A percentile compares a stretch with the other conserved stretches of the same genome.
phyloP scores from a whole-genome alignment of 2,113 vertebrate genomes.

The Guaruba guarouba region DNA sequence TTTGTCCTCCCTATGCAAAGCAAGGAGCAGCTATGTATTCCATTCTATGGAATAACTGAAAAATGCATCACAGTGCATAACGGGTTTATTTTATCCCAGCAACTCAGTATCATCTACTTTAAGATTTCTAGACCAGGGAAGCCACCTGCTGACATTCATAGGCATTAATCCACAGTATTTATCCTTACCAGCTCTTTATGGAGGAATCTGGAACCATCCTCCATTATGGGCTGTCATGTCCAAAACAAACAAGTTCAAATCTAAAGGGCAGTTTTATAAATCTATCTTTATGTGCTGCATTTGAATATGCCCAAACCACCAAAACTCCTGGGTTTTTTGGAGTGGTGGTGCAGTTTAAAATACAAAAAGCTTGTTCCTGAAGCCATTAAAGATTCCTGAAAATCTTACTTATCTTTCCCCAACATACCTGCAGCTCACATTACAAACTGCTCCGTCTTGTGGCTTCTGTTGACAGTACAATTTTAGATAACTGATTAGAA shows the following conservation, averaged over 20 bases:
- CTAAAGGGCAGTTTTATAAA: not conserved
- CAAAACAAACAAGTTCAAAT: not conserved
- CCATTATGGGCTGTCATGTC: not conserved
- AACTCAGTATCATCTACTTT: not conserved
- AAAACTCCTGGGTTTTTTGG: rapidly evolving
- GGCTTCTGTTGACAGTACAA: not conserved
- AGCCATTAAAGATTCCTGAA: not conserved
- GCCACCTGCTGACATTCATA: conserved; percentile 24
- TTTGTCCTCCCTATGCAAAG: not conserved
- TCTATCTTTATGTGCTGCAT: not conserved
- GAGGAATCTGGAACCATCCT: not conserved
- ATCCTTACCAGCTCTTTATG: not conserved
- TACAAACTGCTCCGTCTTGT: not conserved
- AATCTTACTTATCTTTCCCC: not conserved
- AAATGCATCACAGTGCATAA: not conserved
- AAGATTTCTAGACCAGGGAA: conserved; percentile 5
- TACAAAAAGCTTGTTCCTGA: not conserved
- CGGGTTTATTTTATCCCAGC: not conserved
- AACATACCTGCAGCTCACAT: not conserved
- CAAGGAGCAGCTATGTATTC: not conserved
- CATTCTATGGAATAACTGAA: not conserved
- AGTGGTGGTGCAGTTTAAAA: not conserved
- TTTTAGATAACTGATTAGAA: not conserved
- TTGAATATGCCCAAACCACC: not conserved
- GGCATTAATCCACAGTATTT: not conserved